These are phyloP conservation scores for Torymus auratus DNA, from an alignment of 2,888 invertebrate genomes.

Conservation along the genomic window DNA sequence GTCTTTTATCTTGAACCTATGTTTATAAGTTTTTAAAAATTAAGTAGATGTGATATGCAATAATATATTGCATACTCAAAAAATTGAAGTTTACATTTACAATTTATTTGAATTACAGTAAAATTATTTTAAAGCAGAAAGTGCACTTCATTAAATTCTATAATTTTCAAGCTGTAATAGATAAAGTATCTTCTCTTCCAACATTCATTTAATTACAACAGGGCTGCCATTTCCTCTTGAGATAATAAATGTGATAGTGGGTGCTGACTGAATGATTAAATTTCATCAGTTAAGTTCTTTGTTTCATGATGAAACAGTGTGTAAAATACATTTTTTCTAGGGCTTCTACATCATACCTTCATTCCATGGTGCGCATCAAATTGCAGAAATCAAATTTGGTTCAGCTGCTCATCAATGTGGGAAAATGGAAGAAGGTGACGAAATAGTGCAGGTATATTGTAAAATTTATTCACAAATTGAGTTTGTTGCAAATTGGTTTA, in stretches of 20 bases:
- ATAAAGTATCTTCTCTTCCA: conserved; percentile 25
- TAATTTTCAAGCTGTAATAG: conserved; percentile 12
- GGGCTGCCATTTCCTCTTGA: conserved; percentile 45
- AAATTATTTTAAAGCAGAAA: neutral
- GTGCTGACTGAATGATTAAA: conserved; percentile 13
- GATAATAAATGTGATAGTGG: conserved; percentile 48
- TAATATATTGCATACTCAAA: too few relatives aligned
- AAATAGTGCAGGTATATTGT: conserved; percentile 90
- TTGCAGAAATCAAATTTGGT: conserved; percentile 92
- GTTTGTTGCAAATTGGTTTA: conserved; percentile 36
- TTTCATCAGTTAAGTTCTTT: conserved; percentile 36
- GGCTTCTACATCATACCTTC: conserved; percentile 94
- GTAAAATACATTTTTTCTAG: conserved; percentile 72
- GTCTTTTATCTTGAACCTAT: too few relatives aligned
- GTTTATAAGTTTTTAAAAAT: too few relatives aligned
- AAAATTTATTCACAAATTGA: neutral
- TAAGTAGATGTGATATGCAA: too few relatives aligned
- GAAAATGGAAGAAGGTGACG: conserved; percentile 96
- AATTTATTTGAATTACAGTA: neutral
- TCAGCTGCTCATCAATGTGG: conserved; percentile 95
- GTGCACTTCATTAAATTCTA: neutral
- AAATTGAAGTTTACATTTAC: too few relatives aligned
- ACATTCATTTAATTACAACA: conserved; percentile 33
- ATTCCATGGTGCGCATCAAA: conserved; percentile 87
- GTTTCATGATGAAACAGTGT: conserved; percentile 8